phyloP scores from a whole-genome alignment of 2,113 vertebrate species.

The Bothrops jararaca region DNA sequence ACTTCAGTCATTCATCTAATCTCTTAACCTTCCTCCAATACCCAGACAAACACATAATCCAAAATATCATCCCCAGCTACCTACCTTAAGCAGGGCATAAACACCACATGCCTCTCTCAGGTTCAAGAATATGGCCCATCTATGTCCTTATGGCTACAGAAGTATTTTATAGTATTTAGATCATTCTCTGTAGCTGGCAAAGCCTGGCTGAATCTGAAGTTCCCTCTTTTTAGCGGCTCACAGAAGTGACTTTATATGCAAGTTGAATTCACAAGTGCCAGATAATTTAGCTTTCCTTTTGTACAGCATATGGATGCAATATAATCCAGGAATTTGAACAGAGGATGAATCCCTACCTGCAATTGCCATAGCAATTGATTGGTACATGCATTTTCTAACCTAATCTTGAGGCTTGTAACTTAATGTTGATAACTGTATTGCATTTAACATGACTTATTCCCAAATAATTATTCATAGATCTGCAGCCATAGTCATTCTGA shows the following conservation, averaged over 20 bases:
- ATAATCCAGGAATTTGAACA: background rate
- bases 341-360: background rate
- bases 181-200: background rate
- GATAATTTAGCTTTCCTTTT: background rate
- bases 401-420: background rate
- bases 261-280: background rate
- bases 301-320: background rate
- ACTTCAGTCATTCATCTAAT: background rate
- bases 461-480: background rate
- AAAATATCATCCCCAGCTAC: background rate
- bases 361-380: background rate
- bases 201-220: background rate
- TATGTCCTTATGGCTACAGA: background rate
- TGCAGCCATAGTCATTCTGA: background rate
- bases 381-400: background rate
- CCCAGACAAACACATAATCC: background rate
- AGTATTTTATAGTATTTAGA: background rate
- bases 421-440: background rate
- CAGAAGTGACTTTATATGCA: background rate
- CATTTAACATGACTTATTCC: background rate
- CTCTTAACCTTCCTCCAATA: background rate
- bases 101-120: background rate
- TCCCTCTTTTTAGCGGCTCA: background rate
- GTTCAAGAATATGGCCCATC: background rate
- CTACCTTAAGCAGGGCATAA: background rate